These are phyloP conservation scores for Aquatica leii DNA, from an alignment of 2,888 invertebrate species.

Conservation along the genomic window DNA sequence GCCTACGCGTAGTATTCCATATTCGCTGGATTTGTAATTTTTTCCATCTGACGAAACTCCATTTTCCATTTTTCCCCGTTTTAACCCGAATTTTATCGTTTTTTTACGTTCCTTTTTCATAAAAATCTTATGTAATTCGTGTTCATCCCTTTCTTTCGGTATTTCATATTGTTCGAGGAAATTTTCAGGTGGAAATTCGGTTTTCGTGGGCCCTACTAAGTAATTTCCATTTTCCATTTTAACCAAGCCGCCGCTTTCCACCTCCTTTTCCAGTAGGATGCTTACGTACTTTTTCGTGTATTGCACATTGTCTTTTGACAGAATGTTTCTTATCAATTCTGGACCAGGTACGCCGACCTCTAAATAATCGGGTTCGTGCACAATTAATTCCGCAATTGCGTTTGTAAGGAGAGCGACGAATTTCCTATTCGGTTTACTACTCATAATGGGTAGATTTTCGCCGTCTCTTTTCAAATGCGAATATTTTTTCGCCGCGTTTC, in stretches of 20 bases:
- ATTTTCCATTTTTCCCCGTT: slow-evolving; percentile 22
- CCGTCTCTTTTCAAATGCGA: slow-evolving; percentile 62
- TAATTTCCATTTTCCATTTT: slow-evolving; percentile 74
- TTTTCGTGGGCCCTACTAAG: slow-evolving; percentile 68
- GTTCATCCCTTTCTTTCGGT: slow-evolving; percentile 29
- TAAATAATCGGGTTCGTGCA: slow-evolving; percentile 75
- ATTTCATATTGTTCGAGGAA: slow-evolving; percentile 38
- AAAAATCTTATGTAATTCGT: slow-evolving; percentile 15
- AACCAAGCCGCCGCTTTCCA: slow-evolving; percentile 72
- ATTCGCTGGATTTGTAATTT: slow-evolving; percentile 25
- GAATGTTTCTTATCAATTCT: slow-evolving; percentile 71
- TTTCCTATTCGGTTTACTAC: slow-evolving; percentile 49
- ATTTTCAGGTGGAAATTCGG: slow-evolving; percentile 42
- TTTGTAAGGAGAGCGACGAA: slow-evolving; percentile 67
- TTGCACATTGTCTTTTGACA: slow-evolving; percentile 69
- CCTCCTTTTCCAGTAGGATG: slow-evolving; percentile 74
- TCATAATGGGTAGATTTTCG: slow-evolving; percentile 32
- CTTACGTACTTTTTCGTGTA: slow-evolving; percentile 71
- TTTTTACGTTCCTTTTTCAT: slow-evolving; percentile 20
- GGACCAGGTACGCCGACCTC: slow-evolving; percentile 76
- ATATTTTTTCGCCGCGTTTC: slow-evolving; percentile 76
- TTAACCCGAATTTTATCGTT: slow-evolving; percentile 20
- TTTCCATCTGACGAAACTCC: slow-evolving; percentile 36
- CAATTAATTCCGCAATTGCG: slow-evolving; percentile 75
- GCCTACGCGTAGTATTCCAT: slow-evolving; percentile 62